Evolutionary conservation across 2,113 vertebrate genomes (phyloP).

Genomic region (Catagonus wagneri): DNA sequence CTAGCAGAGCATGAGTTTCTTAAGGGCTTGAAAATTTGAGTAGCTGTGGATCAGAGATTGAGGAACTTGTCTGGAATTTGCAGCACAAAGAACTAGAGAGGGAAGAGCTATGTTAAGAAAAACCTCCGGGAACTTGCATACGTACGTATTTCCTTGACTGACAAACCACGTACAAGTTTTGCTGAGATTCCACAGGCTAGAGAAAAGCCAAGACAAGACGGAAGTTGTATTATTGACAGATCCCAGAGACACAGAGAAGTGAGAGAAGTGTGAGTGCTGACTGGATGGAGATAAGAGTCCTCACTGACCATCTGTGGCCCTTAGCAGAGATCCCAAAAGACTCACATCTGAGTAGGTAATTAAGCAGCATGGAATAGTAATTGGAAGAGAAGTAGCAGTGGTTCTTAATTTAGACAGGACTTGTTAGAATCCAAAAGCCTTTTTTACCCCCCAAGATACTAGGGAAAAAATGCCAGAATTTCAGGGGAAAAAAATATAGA

Average conservation of each 20-base stretch:
- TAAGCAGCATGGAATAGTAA: not conserved
- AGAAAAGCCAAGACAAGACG: not conserved
- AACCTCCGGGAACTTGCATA: not conserved
- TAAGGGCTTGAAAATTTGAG: not conserved
- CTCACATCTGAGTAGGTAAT: not conserved
- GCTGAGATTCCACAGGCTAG: not conserved
- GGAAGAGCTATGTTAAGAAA: not conserved
- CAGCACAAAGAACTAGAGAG: not conserved
- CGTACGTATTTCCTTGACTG: not conserved
- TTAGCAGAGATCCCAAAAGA: not conserved
- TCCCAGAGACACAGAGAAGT: not conserved
- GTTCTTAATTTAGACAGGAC: not conserved
- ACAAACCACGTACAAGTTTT: not conserved
- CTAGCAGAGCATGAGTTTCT: accelerated
- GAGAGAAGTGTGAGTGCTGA: not conserved
- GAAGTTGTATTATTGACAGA: not conserved
- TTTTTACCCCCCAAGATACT: not conserved
- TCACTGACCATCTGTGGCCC: not conserved
- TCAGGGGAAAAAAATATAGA: accelerated
- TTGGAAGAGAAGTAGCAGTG: not conserved
- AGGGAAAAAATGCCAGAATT: not conserved
- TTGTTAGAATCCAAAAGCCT: not conserved
- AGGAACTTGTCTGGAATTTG: not conserved
- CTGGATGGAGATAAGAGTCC: not conserved
- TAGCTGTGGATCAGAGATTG: not conserved